Evolutionary conservation across 2,888 invertebrate genomes (phyloP).

Genomic region (Eristalis tenax): DNA sequence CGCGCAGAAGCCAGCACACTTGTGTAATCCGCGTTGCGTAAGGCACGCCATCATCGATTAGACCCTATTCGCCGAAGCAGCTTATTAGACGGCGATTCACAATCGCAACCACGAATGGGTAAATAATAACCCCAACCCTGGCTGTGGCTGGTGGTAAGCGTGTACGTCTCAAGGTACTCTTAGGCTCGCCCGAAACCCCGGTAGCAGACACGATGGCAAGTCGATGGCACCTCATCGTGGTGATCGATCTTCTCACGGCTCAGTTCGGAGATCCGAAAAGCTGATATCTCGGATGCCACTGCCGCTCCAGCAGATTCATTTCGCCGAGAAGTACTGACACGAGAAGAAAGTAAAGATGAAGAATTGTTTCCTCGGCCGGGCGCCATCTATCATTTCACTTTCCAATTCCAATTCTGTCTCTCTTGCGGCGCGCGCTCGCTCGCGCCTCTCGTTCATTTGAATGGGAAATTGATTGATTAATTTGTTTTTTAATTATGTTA

Average conservation of each 20-base stretch:
- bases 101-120: conserved; percentile 42
- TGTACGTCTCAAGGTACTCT: not conserved
- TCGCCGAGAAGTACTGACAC: not conserved
- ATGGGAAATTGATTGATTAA: conserved; percentile 67
- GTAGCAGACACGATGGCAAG: conserved; percentile 42
- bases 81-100: conserved; percentile 42
- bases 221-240: conserved; percentile 15
- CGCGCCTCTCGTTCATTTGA: not conserved
- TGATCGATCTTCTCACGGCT: conserved; percentile 40
- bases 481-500: conserved; percentile 31
- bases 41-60: conserved; percentile 37
- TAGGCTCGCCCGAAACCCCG: conserved; percentile 1
- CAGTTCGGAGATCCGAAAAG: not conserved
- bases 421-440: not conserved
- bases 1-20: not conserved
- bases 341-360: conserved; percentile 39
- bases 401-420: conserved; percentile 1
- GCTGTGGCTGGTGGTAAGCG: not conserved
- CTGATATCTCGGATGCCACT: conserved; percentile 3
- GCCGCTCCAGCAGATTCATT: conserved; percentile 16
- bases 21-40: conserved; percentile 30
- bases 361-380: conserved; percentile 16
- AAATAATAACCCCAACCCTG: conserved; percentile 51
- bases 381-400: conserved; percentile 25
- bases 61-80: conserved; percentile 14